Conservation (phyloP, 2,888 invertebrate genomes). For the Drosophila aldrichi region DNA sequence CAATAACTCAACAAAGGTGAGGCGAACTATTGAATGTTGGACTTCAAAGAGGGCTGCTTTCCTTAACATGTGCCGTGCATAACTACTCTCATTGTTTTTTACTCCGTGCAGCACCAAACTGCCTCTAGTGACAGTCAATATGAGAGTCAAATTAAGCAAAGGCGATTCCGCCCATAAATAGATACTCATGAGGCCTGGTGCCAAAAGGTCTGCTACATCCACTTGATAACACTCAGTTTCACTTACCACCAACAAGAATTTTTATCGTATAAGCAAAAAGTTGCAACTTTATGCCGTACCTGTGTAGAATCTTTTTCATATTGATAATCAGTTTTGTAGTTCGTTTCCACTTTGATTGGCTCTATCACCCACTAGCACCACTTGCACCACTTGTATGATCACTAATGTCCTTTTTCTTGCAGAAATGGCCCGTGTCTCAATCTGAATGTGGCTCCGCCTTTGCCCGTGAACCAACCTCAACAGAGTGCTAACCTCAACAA, state of each 20-base stretch:
- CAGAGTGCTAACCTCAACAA: slow-evolving; percentile 26
- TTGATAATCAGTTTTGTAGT: slow-evolving; percentile 18
- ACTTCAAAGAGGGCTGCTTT: neutral
- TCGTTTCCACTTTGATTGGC: slow-evolving; percentile 46
- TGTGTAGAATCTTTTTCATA: slow-evolving; percentile 1
- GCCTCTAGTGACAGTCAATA: slow-evolving; percentile 82
- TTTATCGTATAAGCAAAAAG: slow-evolving; percentile 22
- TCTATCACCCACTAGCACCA: slow-evolving; percentile 11
- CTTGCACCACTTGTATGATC: neutral
- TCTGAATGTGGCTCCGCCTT: slow-evolving; percentile 43
- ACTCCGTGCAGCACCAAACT: slow-evolving; percentile 66
- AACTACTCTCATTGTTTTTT: slow-evolving; percentile 49
- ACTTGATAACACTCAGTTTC: slow-evolving; percentile 28
- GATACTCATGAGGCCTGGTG: slow-evolving; percentile 33
- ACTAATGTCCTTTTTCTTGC: slow-evolving; percentile 37
- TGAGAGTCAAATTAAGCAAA: slow-evolving; percentile 81
- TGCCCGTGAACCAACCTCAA: slow-evolving; percentile 30
- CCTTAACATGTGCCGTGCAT: slow-evolving; percentile 17
- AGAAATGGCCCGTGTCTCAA: slow-evolving; percentile 55
- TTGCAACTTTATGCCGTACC: slow-evolving; percentile 20
- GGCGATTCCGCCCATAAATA: slow-evolving; percentile 67
- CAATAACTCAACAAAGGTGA: slow-evolving; percentile 84
- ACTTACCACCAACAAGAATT: slow-evolving; percentile 18
- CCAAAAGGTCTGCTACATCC: slow-evolving; percentile 60
- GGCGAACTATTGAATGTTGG: slow-evolving; percentile 13